These are phyloP conservation scores for Siniperca knerii DNA, from an alignment of 2,113 vertebrate species.

Conservation along the genomic window DNA sequence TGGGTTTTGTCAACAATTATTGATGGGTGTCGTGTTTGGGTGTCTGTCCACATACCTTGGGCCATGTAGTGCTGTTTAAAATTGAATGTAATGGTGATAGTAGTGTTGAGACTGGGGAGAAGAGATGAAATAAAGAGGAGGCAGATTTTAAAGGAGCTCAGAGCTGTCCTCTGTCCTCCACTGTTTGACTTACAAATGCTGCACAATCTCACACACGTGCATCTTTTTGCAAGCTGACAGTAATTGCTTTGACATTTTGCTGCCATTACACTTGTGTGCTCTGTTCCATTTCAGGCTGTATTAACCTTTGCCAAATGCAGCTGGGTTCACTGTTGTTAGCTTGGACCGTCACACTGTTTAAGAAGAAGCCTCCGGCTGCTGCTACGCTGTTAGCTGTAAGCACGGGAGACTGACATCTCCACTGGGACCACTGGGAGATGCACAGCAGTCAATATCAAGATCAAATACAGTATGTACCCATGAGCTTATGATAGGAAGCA, in stretches of 20 bases:
- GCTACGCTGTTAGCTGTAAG: neutral
- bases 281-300: slow-evolving; percentile 24
- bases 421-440: neutral
- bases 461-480: slow-evolving; percentile 5
- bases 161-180: neutral
- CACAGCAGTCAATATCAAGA: neutral
- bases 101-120: neutral
- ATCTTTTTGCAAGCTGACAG: slow-evolving; percentile 34
- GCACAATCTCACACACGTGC: neutral
- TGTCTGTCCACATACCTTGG: neutral
- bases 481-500: neutral
- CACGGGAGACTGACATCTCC: neutral
- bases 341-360: neutral
- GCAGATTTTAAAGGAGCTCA: neutral
- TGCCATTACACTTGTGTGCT: slow-evolving; percentile 18
- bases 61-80: neutral
- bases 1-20: neutral
- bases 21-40: neutral
- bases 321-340: slow-evolving; percentile 9
- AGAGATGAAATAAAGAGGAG: neutral
- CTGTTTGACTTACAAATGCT: slow-evolving; percentile 18
- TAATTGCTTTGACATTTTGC: slow-evolving; percentile 73
- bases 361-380: slow-evolving; percentile 31
- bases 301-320: slow-evolving; percentile 64
- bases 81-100: neutral